These are phyloP conservation scores for Stichopus chloronotus DNA, from an alignment of 35 echinoderm and acorn worm genomes.

Conservation along the genomic window DNA sequence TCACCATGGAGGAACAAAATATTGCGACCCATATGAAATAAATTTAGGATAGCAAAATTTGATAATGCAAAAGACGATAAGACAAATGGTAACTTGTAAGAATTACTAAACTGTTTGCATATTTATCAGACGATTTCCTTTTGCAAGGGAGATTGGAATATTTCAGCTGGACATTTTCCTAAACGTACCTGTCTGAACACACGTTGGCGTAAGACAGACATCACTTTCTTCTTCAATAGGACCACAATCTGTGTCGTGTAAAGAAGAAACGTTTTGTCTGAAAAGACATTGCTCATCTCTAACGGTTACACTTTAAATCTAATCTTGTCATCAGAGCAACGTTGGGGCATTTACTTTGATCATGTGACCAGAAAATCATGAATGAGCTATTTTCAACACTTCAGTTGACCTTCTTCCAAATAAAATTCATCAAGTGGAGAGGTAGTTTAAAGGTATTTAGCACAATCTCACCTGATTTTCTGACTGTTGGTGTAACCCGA, in stretches of 20 bases:
- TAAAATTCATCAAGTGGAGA: too few relatives aligned
- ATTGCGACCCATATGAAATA: not conserved
- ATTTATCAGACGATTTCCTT: not conserved
- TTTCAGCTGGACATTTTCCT: not conserved
- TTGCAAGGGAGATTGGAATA: not conserved
- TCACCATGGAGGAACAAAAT: not conserved
- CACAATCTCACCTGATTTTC: too few relatives aligned
- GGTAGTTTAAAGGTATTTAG: too few relatives aligned
- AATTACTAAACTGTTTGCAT: not conserved
- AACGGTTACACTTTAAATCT: too few relatives aligned
- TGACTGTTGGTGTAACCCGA: too few relatives aligned
- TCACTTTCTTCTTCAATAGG: not conserved
- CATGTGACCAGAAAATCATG: too few relatives aligned
- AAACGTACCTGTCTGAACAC: constrained; percentile 13
- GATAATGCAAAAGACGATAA: not conserved
- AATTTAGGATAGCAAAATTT: not conserved
- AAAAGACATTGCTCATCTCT: too few relatives aligned
- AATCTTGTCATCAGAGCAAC: too few relatives aligned
- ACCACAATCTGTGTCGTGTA: not conserved
- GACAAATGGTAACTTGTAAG: not conserved
- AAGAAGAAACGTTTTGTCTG: too few relatives aligned
- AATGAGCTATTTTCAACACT: too few relatives aligned
- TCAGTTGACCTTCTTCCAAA: too few relatives aligned
- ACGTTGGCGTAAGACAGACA: constrained; percentile 39
- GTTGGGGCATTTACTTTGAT: too few relatives aligned